Evolutionary conservation across 2,113 vertebrate species (phyloP).

Genomic region (Anarhynchus alexandrinus): DNA sequence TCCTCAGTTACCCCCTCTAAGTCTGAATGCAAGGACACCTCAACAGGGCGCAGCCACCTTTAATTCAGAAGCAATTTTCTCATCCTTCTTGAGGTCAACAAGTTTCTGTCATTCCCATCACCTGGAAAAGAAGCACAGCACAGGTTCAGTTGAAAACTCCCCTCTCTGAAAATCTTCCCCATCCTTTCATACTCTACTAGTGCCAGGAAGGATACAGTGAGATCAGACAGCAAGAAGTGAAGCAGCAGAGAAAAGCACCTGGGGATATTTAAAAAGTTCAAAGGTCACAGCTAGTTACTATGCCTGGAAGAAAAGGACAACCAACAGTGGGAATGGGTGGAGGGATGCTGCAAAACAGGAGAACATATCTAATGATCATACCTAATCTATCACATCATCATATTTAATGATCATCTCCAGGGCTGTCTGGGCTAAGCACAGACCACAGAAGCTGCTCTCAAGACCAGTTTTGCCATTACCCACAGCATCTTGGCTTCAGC

Average conservation of each 20-base stretch:
- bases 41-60: neutral
- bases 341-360: neutral
- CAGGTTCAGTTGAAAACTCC: neutral
- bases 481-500: neutral
- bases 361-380: neutral
- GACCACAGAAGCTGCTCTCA: neutral
- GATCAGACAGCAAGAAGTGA: neutral
- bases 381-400: no score
- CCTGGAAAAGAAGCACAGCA: neutral
- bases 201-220: neutral
- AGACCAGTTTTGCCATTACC: neutral
- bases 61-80: neutral
- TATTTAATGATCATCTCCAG: neutral
- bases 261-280: neutral
- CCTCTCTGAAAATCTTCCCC: neutral
- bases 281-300: neutral
- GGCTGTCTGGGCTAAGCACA: neutral
- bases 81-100: neutral
- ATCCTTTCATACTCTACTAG: neutral
- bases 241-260: neutral
- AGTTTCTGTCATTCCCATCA: neutral
- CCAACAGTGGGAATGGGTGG: neutral
- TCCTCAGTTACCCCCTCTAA: neutral
- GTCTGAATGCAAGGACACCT: no score
- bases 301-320: neutral